These are phyloP conservation scores for Dolichopus griseipennis DNA, from an alignment of 2,888 invertebrate genomes.

Conservation along the genomic window DNA sequence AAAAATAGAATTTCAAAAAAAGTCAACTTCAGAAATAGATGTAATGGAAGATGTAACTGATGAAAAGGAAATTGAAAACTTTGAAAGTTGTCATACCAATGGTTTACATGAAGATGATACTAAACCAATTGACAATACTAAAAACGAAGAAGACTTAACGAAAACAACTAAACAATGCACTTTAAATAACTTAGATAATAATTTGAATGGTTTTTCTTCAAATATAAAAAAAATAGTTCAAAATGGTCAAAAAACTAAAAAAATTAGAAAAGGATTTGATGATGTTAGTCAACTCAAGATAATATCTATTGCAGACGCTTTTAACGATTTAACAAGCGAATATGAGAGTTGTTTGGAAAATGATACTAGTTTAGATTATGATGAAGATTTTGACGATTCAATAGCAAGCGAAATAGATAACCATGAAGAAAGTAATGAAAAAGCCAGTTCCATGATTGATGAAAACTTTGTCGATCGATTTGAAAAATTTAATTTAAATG, in stretches of 20 bases:
- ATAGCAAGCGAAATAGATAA: not conserved
- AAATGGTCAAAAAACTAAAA: not conserved
- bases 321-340: not conserved
- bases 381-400: no score
- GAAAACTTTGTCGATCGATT: not conserved
- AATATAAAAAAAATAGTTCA: not conserved
- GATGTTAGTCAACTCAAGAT: not conserved
- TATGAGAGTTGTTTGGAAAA: no score
- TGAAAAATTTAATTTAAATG: not conserved
- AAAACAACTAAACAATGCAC: not conserved
- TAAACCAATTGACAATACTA: not conserved
- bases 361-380: no score
- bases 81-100: conserved; percentile 24
- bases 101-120: conserved; percentile 7
- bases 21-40: conserved; percentile 18
- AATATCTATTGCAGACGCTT: not conserved
- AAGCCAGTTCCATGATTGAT: not conserved
- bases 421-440: not conserved
- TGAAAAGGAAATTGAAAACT: conserved; percentile 21
- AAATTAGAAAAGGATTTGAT: not conserved
- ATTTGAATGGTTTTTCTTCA: no score
- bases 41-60: conserved; percentile 20
- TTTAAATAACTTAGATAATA: no score
- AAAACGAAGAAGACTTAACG: not conserved
- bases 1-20: conserved; percentile 13